Evolutionary conservation across 2,113 vertebrate species (phyloP).

Genomic region (Bujurquina vittata): DNA sequence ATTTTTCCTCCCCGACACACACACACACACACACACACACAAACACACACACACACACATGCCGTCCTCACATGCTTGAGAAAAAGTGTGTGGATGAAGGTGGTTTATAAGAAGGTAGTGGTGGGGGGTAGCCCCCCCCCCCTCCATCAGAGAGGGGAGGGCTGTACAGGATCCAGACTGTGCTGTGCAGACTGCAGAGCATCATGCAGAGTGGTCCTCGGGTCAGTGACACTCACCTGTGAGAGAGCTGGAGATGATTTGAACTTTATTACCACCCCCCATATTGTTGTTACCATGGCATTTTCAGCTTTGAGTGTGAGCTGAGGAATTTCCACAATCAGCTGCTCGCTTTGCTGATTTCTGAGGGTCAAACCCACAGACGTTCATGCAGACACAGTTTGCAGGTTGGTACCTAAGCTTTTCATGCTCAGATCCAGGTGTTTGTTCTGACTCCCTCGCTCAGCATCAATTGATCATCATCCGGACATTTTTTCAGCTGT

Average conservation of each 20-base stretch:
- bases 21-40: neutral
- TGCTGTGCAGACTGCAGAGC: no score
- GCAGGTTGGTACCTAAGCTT: neutral
- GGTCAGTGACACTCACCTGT: no score
- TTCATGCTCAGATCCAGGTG: neutral
- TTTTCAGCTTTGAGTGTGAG: neutral
- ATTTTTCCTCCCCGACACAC: constrained; percentile 59
- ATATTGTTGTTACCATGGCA: no score
- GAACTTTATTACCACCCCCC: no score
- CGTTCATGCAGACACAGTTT: neutral
- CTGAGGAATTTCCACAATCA: neutral
- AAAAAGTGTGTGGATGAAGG: neutral
- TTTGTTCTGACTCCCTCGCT: neutral
- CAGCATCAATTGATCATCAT: neutral
- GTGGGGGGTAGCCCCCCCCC: no score
- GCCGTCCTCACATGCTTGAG: neutral
- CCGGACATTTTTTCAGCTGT: neutral
- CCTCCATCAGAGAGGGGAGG: no score
- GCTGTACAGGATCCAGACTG: no score
- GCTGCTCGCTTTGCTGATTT: no score
- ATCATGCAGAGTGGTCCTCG: no score
- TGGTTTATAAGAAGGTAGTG: no score
- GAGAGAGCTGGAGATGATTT: no score
- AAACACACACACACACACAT: neutral
- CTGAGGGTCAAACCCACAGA: neutral